phyloP scores from a whole-genome alignment of 2,888 invertebrate genomes.

The Aproaerema taeniolella region DNA sequence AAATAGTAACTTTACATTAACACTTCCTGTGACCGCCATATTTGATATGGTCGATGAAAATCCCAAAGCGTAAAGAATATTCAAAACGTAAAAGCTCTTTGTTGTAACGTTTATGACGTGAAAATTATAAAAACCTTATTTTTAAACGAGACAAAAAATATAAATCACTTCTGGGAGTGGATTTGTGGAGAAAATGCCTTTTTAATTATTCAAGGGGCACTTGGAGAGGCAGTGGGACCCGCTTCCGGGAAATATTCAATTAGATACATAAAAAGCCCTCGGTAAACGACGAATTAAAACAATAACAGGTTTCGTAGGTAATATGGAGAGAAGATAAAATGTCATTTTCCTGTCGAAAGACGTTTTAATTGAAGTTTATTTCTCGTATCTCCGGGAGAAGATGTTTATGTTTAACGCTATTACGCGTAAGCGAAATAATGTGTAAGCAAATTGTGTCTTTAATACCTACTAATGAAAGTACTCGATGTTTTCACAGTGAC shows the following conservation, averaged over 20 bases:
- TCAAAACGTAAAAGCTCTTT: too few species aligned
- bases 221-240: slow-evolving; percentile 24
- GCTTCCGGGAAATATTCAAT: slow-evolving; percentile 39
- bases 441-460: too few species aligned
- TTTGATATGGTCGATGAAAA: too few species aligned
- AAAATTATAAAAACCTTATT: slow-evolving; percentile 10
- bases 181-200: slow-evolving; percentile 28
- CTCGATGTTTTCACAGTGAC: too few species aligned
- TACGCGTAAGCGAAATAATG: too few species aligned
- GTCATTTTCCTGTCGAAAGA: slow-evolving; percentile 19
- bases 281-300: slow-evolving; percentile 26
- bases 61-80: too few species aligned
- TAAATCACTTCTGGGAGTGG: slow-evolving; percentile 18
- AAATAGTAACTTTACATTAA: too few species aligned
- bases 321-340: slow-evolving; percentile 18
- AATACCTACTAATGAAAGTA: too few species aligned
- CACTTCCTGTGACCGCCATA: too few species aligned
- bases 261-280: slow-evolving; percentile 36
- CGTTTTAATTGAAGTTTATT: slow-evolving; percentile 27
- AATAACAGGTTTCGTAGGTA: slow-evolving; percentile 28
- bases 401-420: too few species aligned
- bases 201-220: slow-evolving; percentile 43
- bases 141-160: slow-evolving; percentile 7
- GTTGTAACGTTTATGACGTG: background rate
- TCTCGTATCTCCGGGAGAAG: slow-evolving; percentile 16